Conservation (phyloP, 1,140 invertebrate genomes). For the Amphibalanus amphitrite region DNA sequence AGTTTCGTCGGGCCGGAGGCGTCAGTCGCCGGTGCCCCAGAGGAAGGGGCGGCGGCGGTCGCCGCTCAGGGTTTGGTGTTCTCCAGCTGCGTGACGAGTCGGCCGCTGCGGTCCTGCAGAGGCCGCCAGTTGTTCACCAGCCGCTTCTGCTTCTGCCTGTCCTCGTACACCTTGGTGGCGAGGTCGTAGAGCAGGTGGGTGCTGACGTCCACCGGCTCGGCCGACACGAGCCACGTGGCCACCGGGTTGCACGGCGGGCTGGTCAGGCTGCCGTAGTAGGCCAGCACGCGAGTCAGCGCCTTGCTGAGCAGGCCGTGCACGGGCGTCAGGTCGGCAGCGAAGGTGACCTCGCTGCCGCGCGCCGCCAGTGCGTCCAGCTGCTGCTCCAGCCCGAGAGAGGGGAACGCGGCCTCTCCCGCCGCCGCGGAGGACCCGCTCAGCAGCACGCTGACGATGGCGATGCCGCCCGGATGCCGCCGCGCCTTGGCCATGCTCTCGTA, state of each 20-base stretch:
- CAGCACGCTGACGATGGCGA: background rate
- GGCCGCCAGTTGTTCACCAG: background rate
- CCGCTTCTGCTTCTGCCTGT: background rate
- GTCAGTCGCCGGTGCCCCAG: too few species aligned
- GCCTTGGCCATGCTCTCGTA: background rate
- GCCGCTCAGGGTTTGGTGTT: background rate
- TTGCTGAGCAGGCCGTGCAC: background rate
- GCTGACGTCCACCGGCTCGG: background rate
- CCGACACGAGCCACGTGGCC: slow-evolving; percentile 36
- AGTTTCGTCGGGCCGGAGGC: too few species aligned
- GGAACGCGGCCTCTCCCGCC: background rate
- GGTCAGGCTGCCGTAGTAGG: slow-evolving; percentile 43
- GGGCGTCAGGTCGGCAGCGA: background rate
- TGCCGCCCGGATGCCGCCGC: background rate
- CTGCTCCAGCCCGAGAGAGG: background rate
- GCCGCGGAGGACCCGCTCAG: background rate
- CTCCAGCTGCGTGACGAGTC: background rate
- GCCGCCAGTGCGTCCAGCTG: background rate
- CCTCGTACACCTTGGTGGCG: background rate
- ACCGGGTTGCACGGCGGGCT: slow-evolving; percentile 37
- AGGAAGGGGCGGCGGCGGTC: too few species aligned
- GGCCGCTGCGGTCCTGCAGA: background rate
- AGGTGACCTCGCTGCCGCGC: background rate
- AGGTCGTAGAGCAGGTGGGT: background rate
- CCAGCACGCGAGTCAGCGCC: background rate